Percentiles rank a stretch among this genome's conserved stretches.
Evolutionary conservation across 2,113 vertebrate genomes (phyloP).

Genomic region (Coptodon rendalli): DNA sequence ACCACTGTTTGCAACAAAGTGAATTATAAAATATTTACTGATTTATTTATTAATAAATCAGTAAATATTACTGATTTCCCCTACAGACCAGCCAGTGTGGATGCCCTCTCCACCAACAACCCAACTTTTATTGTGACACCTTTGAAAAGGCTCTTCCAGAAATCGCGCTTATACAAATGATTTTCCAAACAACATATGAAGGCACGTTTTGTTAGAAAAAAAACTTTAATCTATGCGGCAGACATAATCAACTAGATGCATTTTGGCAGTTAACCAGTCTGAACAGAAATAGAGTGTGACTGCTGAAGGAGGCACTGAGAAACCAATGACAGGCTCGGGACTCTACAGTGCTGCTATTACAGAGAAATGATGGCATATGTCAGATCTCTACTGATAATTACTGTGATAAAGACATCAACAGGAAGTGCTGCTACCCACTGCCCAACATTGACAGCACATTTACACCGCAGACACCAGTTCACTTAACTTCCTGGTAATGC

Average conservation of each 20-base stretch:
- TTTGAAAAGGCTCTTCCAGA: background rate
- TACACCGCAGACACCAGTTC: background rate
- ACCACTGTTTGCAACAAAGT: background rate
- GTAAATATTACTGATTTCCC: background rate
- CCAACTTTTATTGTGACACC: background rate
- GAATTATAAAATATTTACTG: background rate
- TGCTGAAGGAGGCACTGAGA: background rate
- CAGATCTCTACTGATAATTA: background rate
- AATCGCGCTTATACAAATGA: too few species aligned
- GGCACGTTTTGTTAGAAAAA: background rate
- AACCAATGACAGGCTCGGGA: background rate
- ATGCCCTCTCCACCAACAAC: background rate
- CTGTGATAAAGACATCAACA: conserved; percentile 16
- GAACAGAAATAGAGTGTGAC: background rate
- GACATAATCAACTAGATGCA: background rate
- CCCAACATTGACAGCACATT: background rate
- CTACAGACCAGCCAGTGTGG: background rate
- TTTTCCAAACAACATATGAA: background rate
- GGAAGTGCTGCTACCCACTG: conserved; percentile 26
- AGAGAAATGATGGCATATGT: background rate
- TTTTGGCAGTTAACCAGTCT: background rate
- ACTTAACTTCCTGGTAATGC: conserved; percentile 16
- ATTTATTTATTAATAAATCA: background rate
- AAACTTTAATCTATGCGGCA: background rate
- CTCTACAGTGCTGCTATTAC: background rate